A percentile compares a stretch with the other conserved stretches of the same genome.
Conservation (phyloP, 2,113 vertebrate species). For the Sus scrofa region T2T-Sscrofa CM000827.6:47520001-47520500, state of each 20-base stretch:
- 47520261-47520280: neutral
- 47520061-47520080: neutral
- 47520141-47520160: neutral
- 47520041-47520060: neutral
- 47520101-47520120: neutral
- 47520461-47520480: neutral
- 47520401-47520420: neutral
- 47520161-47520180: neutral
- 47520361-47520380: neutral
- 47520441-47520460: neutral
- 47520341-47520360: neutral
- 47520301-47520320: neutral
- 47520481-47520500: neutral
- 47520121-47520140: neutral
- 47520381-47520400: neutral
- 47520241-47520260: neutral
- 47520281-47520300: neutral
- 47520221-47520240: neutral
- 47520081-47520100: fast-evolving
- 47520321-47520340: neutral
- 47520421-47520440: neutral
- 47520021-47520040: neutral
- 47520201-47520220: neutral
- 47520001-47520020: neutral
- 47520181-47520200: neutral